phyloP scores from a whole-genome alignment of 2,113 vertebrate species.

The Hemiscyllium ocellatum region DNA sequence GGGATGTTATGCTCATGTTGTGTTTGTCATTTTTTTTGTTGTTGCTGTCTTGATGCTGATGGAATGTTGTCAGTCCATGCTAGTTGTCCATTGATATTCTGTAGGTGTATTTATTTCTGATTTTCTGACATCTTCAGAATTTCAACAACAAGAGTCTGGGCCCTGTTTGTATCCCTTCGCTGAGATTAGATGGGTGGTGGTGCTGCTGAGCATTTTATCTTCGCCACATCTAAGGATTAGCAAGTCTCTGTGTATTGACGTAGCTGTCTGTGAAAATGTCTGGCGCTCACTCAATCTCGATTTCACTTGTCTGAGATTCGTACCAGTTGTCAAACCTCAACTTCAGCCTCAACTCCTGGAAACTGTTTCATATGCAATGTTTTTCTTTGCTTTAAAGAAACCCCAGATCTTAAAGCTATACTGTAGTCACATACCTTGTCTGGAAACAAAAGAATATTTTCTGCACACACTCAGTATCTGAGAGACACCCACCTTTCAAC shows the following conservation, averaged over 20 bases:
- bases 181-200: conserved; percentile 8
- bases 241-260: neutral
- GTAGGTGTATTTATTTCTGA: no score
- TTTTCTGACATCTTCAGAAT: neutral
- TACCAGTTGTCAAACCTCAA: neutral
- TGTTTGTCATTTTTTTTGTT: no score
- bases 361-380: neutral
- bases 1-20: no score
- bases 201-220: conserved; percentile 22
- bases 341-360: neutral
- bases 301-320: neutral
- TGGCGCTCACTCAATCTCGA: neutral
- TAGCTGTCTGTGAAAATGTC: conserved; percentile 1
- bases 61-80: no score
- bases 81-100: no score
- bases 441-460: neutral
- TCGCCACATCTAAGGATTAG: conserved; percentile 1
- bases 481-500: no score
- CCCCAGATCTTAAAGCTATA: neutral
- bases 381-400: neutral
- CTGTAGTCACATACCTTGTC: neutral
- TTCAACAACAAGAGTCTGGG: neutral
- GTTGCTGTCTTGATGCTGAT: no score
- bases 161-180: neutral
- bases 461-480: no score